Evolutionary conservation across 2,113 vertebrate species (phyloP).

Genomic region (Cyprinodon brontotheroides): DNA sequence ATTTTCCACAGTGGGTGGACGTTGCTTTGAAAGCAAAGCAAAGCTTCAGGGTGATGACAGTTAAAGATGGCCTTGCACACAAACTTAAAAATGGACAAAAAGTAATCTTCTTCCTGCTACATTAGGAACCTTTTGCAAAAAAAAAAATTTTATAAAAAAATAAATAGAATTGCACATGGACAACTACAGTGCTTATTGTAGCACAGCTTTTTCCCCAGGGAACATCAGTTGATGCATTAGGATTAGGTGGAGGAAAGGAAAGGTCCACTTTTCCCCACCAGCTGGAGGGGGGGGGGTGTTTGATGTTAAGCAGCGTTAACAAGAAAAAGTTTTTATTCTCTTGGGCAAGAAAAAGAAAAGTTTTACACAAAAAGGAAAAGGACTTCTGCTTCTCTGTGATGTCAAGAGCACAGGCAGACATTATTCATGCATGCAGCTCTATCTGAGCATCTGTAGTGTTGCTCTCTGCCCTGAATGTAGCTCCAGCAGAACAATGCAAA

Average conservation of each 20-base stretch:
- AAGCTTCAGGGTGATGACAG: neutral
- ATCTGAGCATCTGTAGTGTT: constrained; percentile 10
- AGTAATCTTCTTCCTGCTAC: neutral
- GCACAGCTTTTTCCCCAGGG: constrained; percentile 20
- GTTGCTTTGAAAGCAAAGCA: constrained; percentile 3
- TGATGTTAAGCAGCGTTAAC: constrained; percentile 4
- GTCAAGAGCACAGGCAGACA: constrained; percentile 11
- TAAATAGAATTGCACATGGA: constrained; percentile 7
- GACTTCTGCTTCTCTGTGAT: constrained; percentile 8
- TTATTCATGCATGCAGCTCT: constrained; percentile 9
- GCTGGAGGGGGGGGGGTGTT: neutral
- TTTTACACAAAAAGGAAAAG: neutral
- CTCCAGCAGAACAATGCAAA: constrained; percentile 21
- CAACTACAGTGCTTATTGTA: constrained; percentile 19
- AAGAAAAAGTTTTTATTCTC: neutral
- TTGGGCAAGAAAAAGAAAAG: neutral
- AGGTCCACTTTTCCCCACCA: constrained; percentile 1
- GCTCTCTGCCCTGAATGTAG: constrained; percentile 10
- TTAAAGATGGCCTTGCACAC: neutral
- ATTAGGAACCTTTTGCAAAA: neutral
- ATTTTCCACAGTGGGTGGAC: neutral
- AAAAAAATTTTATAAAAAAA: neutral
- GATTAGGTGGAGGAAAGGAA: constrained; percentile 13
- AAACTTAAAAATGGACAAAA: too few relatives aligned
- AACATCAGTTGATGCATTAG: constrained; percentile 24